Evolutionary conservation across 2,113 vertebrate species (phyloP).

Genomic region (Apeltes quadracus): DNA sequence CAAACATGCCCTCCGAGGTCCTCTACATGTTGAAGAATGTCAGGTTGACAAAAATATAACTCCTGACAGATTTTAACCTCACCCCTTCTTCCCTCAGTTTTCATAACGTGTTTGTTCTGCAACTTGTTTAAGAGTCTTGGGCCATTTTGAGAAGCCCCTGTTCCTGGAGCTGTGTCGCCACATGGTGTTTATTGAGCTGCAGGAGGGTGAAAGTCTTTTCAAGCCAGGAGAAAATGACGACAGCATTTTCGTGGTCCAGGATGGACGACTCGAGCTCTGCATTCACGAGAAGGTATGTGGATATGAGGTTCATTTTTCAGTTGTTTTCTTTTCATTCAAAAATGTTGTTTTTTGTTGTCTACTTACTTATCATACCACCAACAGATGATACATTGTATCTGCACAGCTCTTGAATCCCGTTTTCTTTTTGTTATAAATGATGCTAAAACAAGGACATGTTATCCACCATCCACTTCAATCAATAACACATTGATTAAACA

Average conservation of each 20-base stretch:
- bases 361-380: not conserved
- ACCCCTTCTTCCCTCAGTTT: not conserved
- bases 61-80: not conserved
- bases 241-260: slow-evolving; percentile 97
- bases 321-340: too few species aligned
- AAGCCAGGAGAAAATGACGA: slow-evolving; percentile 89
- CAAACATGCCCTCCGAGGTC: slow-evolving; percentile 92
- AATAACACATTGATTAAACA: not conserved
- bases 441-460: not conserved
- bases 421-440: not conserved
- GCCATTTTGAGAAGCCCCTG: slow-evolving; percentile 97
- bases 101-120: slow-evolving; percentile 3
- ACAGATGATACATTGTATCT: not conserved
- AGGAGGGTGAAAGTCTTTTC: slow-evolving; percentile 91
- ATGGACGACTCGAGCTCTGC: slow-evolving; percentile 91
- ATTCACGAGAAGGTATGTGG: slow-evolving; percentile 87
- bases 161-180: slow-evolving; percentile 97
- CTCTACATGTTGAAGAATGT: slow-evolving; percentile 98
- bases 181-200: slow-evolving; percentile 94
- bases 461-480: not conserved
- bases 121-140: slow-evolving; percentile 86
- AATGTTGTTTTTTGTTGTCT: not conserved
- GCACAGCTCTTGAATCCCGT: not conserved
- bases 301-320: not conserved
- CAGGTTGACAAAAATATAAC: slow-evolving; percentile 67